Conservation (phyloP, 1,140 invertebrate genomes). For the Ceratosolen solmsi region DNA sequence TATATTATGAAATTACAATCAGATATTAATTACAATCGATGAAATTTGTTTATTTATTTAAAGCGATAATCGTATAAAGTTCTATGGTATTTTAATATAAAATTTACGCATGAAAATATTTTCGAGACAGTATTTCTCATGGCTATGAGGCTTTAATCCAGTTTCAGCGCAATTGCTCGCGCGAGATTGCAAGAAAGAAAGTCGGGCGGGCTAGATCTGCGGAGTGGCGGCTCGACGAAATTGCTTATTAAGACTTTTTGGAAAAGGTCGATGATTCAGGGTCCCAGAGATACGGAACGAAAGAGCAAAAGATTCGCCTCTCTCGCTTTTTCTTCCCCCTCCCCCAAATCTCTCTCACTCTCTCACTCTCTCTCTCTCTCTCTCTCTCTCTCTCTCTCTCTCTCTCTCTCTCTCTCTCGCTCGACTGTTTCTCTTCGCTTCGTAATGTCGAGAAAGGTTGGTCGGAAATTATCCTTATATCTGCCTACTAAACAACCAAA, state of each 20-base stretch:
- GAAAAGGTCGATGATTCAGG: slow-evolving; percentile 70
- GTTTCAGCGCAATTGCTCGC: slow-evolving; percentile 64
- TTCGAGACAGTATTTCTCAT: too few relatives aligned
- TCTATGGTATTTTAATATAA: too few relatives aligned
- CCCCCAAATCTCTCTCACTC: too few relatives aligned
- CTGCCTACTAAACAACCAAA: slow-evolving; percentile 66
- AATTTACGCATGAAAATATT: too few relatives aligned
- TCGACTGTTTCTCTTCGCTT: neutral
- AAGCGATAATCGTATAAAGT: too few relatives aligned
- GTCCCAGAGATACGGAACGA: slow-evolving; percentile 61
- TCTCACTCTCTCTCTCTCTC: neutral
- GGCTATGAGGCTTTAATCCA: neutral
- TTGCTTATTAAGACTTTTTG: slow-evolving; percentile 72
- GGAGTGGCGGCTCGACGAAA: slow-evolving; percentile 56
- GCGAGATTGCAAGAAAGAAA: slow-evolving; percentile 47
- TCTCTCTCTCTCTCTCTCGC: neutral
- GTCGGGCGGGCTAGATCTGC: neutral
- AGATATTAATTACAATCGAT: too few relatives aligned
- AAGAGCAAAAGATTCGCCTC: slow-evolving; percentile 33
- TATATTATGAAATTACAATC: too few relatives aligned
- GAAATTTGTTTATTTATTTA: too few relatives aligned
- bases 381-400: neutral
- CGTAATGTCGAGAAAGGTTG: neutral
- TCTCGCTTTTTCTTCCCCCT: too few relatives aligned
- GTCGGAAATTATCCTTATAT: slow-evolving; percentile 71